These are phyloP conservation scores for Psammodynastes pulverulentus DNA, from an alignment of 2,113 vertebrate species.

Conservation along the genomic window DNA sequence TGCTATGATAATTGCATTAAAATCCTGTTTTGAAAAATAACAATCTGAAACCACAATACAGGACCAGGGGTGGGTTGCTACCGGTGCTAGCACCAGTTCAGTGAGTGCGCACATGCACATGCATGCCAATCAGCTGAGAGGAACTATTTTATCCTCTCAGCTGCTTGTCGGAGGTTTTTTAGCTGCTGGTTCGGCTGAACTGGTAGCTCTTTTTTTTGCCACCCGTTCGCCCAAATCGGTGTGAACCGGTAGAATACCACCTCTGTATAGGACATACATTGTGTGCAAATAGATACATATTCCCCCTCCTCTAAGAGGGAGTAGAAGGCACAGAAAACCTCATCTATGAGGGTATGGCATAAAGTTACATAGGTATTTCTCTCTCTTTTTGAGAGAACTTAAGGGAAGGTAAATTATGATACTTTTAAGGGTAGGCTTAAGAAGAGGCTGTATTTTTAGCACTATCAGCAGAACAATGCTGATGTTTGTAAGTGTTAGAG, in stretches of 20 bases:
- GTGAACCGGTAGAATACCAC: too few relatives aligned
- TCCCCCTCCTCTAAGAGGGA: neutral
- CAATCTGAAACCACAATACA: neutral
- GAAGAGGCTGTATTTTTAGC: slow-evolving; percentile 51
- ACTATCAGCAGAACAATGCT: slow-evolving; percentile 32
- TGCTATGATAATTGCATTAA: neutral
- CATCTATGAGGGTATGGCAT: neutral
- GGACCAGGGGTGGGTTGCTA: too few relatives aligned
- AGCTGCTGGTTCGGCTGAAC: too few relatives aligned
- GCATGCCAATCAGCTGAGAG: too few relatives aligned
- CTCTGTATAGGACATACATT: neutral
- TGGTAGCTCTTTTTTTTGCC: too few relatives aligned
- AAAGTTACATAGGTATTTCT: neutral
- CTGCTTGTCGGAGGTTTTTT: too few relatives aligned
- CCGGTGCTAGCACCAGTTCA: too few relatives aligned
- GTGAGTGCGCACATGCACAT: too few relatives aligned
- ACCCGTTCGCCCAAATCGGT: too few relatives aligned
- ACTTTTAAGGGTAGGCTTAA: neutral
- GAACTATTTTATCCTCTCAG: too few relatives aligned
- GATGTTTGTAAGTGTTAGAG: slow-evolving; percentile 34
- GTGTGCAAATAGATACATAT: neutral
- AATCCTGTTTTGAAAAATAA: neutral
- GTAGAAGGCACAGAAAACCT: neutral
- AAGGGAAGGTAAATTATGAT: neutral
- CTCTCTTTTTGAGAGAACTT: neutral